Evolutionary conservation across 2,797 vertebrate species (phyloP).

Genomic region (Sebastes kiyomatsui): DNA sequence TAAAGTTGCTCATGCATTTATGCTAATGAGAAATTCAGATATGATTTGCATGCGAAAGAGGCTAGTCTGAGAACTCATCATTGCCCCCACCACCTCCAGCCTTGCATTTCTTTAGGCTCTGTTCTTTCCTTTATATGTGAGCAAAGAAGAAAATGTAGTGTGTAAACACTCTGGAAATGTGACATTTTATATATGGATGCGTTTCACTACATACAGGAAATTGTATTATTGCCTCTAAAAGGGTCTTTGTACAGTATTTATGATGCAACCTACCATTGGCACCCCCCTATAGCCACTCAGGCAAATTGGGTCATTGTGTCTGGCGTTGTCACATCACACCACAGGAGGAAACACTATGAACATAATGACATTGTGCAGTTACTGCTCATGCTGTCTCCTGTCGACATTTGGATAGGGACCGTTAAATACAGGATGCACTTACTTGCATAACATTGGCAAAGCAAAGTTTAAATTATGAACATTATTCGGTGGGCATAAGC

Average conservation of each 20-base stretch:
- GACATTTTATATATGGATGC: slow-evolving; percentile 50
- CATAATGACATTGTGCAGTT: slow-evolving; percentile 63
- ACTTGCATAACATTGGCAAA: slow-evolving; percentile 13
- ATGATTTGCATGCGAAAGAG: slow-evolving; percentile 99
- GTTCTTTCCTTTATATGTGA: slow-evolving; percentile 68
- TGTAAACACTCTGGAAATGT: slow-evolving; percentile 65
- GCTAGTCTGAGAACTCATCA: slow-evolving; percentile 95
- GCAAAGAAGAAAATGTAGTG: slow-evolving; percentile 60
- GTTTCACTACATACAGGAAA: slow-evolving; percentile 53
- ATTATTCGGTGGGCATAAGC: slow-evolving; percentile 53
- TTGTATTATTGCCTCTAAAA: slow-evolving; percentile 47
- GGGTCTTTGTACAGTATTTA: slow-evolving; percentile 65
- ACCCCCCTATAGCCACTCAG: slow-evolving; percentile 60
- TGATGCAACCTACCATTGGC: slow-evolving; percentile 52
- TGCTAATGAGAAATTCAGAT: slow-evolving; percentile 99
- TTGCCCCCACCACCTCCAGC: slow-evolving; percentile 71
- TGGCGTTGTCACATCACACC: slow-evolving; percentile 71
- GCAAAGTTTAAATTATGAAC: slow-evolving; percentile 52
- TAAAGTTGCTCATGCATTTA: slow-evolving; percentile 99
- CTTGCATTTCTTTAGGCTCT: slow-evolving; percentile 75
- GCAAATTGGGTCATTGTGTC: slow-evolving; percentile 80
- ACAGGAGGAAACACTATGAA: slow-evolving; percentile 61
- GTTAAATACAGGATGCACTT: slow-evolving; percentile 30
- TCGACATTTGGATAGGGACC: slow-evolving; percentile 7
- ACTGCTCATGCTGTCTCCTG: slow-evolving; percentile 48